Evolutionary conservation across 2,888 invertebrate species (phyloP), one percentile per base, ranked within the genome.

Genomic region (Rhamnusium bicolor): DNA sequence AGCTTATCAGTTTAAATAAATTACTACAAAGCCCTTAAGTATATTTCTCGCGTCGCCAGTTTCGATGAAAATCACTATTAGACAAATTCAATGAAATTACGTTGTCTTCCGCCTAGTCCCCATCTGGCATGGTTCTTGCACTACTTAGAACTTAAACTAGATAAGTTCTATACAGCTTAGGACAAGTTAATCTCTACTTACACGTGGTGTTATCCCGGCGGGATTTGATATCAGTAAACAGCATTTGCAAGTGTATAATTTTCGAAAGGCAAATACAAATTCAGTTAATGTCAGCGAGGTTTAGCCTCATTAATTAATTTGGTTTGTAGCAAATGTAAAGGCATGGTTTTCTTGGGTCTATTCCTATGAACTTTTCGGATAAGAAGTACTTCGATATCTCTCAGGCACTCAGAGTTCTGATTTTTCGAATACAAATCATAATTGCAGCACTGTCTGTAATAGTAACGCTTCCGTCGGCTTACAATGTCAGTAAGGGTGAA

Each of bases 181-280:
- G 3, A 29, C 18, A 32, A 32, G 58, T 58, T 58, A 58, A 58
- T 58, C 58, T 32, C 58, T 40, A 19, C 58, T 58, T 58, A 58
- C 58, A 58, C 58, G 58, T 6, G 18, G 32, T 16, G 32, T 29
- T 18, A 32, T 58, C 58, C 18, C 18, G 8, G 10, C 32, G 32
- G 58, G 58, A 32, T 58, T 58, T 58, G 58, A 16, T 29, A 58
- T 58, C 32, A 58, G 58, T 19, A 19, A 58, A 40, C 32, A 12
- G 32, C 58, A 24, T 29, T 27, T 56, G 24, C 24, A 29, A n/a
- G n/a, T 56, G 29, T 29, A 56, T 56, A 29, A 56, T 56, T 29
- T 29, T 40, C 40, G 40, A n/a, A 40, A n/a, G 40, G 40, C 12
- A n/a, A 40, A 24, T n/a, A n/a, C n/a, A n/a, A n/a, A n/a, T n/a